Conservation (phyloP, 2,888 invertebrate genomes). For the Agonopterix arenella region DNA sequence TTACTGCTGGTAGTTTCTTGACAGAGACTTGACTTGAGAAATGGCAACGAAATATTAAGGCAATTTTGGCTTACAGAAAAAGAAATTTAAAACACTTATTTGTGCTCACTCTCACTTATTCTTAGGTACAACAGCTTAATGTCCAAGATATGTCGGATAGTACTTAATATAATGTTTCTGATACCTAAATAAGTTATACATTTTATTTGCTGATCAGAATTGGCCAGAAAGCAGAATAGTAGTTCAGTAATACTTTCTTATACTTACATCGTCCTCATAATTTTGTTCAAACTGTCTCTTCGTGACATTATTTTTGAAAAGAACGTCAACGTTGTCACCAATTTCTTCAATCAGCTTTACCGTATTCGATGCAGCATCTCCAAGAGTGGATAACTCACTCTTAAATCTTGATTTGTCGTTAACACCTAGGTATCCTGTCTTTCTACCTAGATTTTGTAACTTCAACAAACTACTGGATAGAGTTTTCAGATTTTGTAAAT, state of each 20-base stretch:
- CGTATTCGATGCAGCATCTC: conserved; percentile 75
- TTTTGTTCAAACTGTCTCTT: conserved; percentile 34
- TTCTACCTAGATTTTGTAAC: conserved; percentile 78
- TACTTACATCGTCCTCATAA: conserved; percentile 50
- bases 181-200: too few species aligned
- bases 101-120: too few species aligned
- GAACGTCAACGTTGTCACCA: conserved; percentile 65
- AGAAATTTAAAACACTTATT: too few species aligned
- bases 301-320: conserved; percentile 48
- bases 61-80: too few species aligned
- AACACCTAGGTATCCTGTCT: conserved; percentile 70
- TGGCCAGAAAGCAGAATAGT: too few species aligned
- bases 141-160: too few species aligned
- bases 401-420: conserved; percentile 76
- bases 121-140: too few species aligned
- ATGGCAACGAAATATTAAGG: too few species aligned
- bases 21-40: too few species aligned
- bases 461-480: conserved; percentile 77
- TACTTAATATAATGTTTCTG: too few species aligned
- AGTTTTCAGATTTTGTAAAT: conserved; percentile 76
- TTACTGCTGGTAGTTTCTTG: too few species aligned
- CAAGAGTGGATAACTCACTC: conserved; percentile 72
- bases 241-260: not conserved
- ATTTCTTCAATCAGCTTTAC: conserved; percentile 74
- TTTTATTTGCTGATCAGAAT: too few species aligned